Percentiles rank a stretch among this genome's conserved stretches.
phyloP scores from a whole-genome alignment of 2,888 invertebrate species.

The Diaprepes abbreviatus region DNA sequence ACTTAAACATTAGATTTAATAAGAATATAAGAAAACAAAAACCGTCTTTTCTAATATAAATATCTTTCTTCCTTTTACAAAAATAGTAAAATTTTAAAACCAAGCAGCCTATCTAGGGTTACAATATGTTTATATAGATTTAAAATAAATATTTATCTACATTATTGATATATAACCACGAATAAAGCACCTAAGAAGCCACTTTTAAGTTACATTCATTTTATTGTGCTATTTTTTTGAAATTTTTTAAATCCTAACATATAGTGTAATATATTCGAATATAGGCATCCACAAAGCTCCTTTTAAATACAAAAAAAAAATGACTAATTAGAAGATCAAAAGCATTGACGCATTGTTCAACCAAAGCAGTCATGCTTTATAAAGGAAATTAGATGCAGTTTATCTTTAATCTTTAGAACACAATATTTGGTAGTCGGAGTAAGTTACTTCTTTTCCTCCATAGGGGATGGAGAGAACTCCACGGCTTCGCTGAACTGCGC shows the following conservation, averaged over 20 bases:
- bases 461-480: slow-evolving; percentile 81
- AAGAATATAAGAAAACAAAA: not conserved
- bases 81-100: slow-evolving; percentile 17
- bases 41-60: slow-evolving; percentile 1
- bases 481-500: slow-evolving; percentile 84
- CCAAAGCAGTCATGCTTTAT: no score
- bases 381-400: no score
- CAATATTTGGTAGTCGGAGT: slow-evolving; percentile 86
- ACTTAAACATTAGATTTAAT: slow-evolving; percentile 2
- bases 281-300: slow-evolving; percentile 28
- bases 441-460: slow-evolving; percentile 84
- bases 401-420: no score
- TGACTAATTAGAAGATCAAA: slow-evolving; percentile 1
- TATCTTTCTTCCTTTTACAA: slow-evolving; percentile 6
- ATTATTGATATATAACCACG: no score
- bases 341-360: not conserved
- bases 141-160: no score
- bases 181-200: slow-evolving; percentile 66
- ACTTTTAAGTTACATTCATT: no score
- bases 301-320: no score
- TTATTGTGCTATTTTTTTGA: no score
- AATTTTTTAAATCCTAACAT: slow-evolving; percentile 13
- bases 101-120: slow-evolving; percentile 14
- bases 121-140: no score
- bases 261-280: slow-evolving; percentile 1